Percentiles rank a stretch among this genome's conserved stretches.
phyloP scores from a whole-genome alignment of 2,797 vertebrate genomes.

The Vespertilio murinus region DNA sequence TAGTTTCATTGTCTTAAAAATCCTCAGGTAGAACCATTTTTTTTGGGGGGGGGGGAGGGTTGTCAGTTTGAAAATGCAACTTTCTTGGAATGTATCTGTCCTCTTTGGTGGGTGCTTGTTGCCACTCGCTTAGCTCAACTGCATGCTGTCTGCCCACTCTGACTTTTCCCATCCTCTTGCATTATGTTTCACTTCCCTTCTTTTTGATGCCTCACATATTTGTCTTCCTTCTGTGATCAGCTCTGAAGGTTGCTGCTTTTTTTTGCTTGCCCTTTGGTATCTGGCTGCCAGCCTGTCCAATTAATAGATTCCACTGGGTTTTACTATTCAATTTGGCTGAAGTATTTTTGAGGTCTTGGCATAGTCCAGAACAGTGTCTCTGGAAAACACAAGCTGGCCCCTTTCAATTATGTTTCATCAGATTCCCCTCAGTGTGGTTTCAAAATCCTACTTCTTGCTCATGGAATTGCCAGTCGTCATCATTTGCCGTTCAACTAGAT shows the following conservation, averaged over 20 bases:
- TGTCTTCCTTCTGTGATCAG: not conserved
- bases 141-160: not conserved
- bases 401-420: not conserved
- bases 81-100: not conserved
- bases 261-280: not conserved
- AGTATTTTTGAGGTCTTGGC: not conserved
- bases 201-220: not conserved
- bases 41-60: not conserved
- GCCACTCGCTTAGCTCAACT: not conserved
- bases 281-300: not conserved
- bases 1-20: not conserved
- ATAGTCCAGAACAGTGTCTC: not conserved
- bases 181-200: conserved; percentile 41
- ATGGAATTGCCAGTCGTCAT: not conserved
- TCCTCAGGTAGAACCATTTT: not conserved
- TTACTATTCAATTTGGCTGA: not conserved
- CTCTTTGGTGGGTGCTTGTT: not conserved
- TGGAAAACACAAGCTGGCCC: not conserved
- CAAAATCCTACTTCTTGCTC: not conserved
- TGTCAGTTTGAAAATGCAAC: not conserved
- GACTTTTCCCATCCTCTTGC: not conserved
- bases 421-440: not conserved
- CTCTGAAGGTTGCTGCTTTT: not conserved
- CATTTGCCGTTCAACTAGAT: not conserved
- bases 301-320: not conserved